A percentile compares a stretch with the other conserved stretches of the same genome.
Evolutionary conservation across 1,140 invertebrate species (phyloP).

Genomic region (Bicyclus anynana): DNA sequence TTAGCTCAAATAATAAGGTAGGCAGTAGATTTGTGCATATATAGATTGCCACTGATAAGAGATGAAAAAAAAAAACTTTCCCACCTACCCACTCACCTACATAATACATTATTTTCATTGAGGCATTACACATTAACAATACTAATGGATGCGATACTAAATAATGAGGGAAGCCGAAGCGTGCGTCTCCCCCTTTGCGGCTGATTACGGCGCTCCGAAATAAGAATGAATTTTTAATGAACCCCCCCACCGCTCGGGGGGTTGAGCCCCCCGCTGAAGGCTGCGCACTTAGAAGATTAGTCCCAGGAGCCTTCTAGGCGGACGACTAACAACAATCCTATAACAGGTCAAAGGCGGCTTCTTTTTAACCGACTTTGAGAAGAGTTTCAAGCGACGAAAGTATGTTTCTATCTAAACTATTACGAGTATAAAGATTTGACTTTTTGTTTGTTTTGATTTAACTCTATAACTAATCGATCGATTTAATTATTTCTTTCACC

Average conservation of each 20-base stretch:
- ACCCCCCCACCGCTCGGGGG: conserved; percentile 32
- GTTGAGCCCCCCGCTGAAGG: conserved; percentile 37
- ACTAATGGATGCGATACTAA: conserved; percentile 36
- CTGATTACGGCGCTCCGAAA: conserved; percentile 66
- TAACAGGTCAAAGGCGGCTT: conserved; percentile 35
- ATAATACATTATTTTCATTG: conserved; percentile 8
- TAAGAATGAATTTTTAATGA: conserved; percentile 77
- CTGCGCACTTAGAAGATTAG: conserved; percentile 75
- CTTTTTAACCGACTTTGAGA: conserved; percentile 17
- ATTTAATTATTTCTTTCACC: no score
- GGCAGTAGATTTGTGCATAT: no score
- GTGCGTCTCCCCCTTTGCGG: conserved; percentile 45
- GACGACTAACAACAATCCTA: conserved; percentile 49
- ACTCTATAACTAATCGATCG: no score
- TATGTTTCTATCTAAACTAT: no score
- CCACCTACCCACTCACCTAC: not conserved
- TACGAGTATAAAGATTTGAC: no score
- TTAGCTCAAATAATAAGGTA: no score
- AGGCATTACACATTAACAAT: conserved; percentile 23
- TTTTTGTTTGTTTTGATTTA: no score
- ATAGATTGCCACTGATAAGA: no score
- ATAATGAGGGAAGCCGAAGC: conserved; percentile 51
- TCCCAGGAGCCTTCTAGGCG: conserved; percentile 58
- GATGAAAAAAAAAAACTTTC: no score
- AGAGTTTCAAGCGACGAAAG: no score